Evolutionary conservation across 2,113 vertebrate species (phyloP).

Genomic region (Zosterops pallidus): DNA sequence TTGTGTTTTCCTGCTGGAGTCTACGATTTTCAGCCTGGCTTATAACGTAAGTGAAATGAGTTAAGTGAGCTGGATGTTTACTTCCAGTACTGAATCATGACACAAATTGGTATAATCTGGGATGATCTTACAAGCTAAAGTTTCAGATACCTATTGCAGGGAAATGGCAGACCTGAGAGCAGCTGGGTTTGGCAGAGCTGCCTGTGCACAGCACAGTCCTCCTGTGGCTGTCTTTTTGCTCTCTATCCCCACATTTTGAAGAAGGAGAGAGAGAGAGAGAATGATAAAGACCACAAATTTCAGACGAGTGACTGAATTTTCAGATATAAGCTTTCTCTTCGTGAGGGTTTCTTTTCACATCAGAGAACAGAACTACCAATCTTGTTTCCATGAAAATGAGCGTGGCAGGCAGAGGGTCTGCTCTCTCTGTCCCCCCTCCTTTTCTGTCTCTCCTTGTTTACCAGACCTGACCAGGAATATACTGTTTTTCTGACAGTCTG

Average conservation of each 20-base stretch:
- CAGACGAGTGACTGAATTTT: background rate
- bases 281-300: background rate
- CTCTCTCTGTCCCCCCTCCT: background rate
- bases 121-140: background rate
- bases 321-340: background rate
- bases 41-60: background rate
- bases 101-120: background rate
- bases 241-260: background rate
- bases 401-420: background rate
- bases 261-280: background rate
- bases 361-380: background rate
- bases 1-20: background rate
- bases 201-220: background rate
- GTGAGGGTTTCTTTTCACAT: background rate
- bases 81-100: background rate
- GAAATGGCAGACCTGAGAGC: background rate
- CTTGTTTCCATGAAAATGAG: background rate
- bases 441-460: background rate
- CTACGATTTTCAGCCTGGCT: conserved; percentile 8
- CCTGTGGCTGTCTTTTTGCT: background rate
- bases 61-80: background rate
- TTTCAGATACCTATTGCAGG: background rate
- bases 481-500: background rate
- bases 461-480: background rate
- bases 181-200: background rate